Base-by-base conservation (phyloP, 2,113 vertebrate species). In the Mesembrinibis cayennensis region DNA sequence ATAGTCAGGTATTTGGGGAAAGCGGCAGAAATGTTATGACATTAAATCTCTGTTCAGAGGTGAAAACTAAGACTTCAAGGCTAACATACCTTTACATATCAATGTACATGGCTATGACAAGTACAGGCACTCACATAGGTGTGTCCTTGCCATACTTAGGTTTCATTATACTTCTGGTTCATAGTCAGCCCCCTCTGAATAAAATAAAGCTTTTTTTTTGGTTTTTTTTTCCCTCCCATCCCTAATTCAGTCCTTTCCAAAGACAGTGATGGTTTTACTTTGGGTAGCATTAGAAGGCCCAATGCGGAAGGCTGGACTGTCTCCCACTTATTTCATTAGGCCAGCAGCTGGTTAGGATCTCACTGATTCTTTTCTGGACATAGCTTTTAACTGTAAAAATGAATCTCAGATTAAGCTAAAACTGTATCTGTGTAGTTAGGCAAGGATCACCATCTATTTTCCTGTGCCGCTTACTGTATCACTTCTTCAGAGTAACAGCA, bases 391-490 rank as follows among this genome's bases (percentile, higher is more conserved):
- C 26, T 36, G 21, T 62, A 71, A 89, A 88, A 82, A 56, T 20
- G 1, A 62, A 45, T 40, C 25, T 74, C 27, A 10, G 18, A 16
- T 63, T 30, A 45, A 89, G 49, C 34, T 34, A 44, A 40, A 85
- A 63, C n/a, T 49, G 12, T 38, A 32, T 40, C 44, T 10, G 3
- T 70, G 7, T 8, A 45, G 30, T 36, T 49, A 42, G 61, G 61
- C 56, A 67, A 44, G 52, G 44, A n/a, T 62, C 47, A 30, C 17
- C 20, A 21, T 55, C 62, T 55, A 3, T 30, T 82, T 55, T 65
- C 44, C 29, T 3, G 5, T 55, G n/a, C 50, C 0, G 0, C 13
- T 59, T 56, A 5, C 29, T 26, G 30, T 13, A 17, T 65, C 29
- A 4, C 23, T 16, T n/a, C 21, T 42, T 47, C 27, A 29, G 44